Base-by-base conservation (phyloP, 2,888 invertebrate species). In the Yponomeuta malinellus region DNA sequence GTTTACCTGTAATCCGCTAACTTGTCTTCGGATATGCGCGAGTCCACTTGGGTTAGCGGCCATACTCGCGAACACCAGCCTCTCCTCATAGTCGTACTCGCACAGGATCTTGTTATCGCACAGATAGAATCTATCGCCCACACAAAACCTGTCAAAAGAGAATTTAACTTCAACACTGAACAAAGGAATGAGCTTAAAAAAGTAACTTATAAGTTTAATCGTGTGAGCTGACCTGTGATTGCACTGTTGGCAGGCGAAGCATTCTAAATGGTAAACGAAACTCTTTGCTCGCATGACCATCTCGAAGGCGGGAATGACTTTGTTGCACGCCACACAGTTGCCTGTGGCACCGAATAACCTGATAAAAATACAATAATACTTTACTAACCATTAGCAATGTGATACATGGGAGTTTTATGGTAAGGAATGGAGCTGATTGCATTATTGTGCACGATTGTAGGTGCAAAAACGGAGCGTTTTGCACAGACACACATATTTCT, bases 201-300 rank as follows among this genome's bases (percentile, higher is more conserved):
- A 12, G 12, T 59, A 15, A 59, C 52, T 59, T 59, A 10, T 59
- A 59, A 59, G 15, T 59, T 59, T 29, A 67, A 43, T 67, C 15
- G 33, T n/a, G 33, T 37, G 37, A 33, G 72, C 84, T 89, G 87
- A 97, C 97, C 97, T 97, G 93, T 97, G 97, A 93, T 96, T 97
- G 90, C 98, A 98, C 86, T 97, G 97, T 89, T 97, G 97, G 93
- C 98, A 98, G 78, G 97, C 97, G 87, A 98, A 98, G 88, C 98
- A 98, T 88, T 98, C 97, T 89, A 98, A 94, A 91, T 98, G 98
- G 93, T 98, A 98, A 75, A 98, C 97, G 89, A 97, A 97, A 83
- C 95, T 96, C 89, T 96, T 95, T 76, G 97, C 97, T 86, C 97
- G 94, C 98, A 98, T 98, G 80, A 98, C 98, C 97, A 98, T 97